Base-by-base conservation (phyloP, 2,888 invertebrate genomes). In the Macrophya annulata region DNA sequence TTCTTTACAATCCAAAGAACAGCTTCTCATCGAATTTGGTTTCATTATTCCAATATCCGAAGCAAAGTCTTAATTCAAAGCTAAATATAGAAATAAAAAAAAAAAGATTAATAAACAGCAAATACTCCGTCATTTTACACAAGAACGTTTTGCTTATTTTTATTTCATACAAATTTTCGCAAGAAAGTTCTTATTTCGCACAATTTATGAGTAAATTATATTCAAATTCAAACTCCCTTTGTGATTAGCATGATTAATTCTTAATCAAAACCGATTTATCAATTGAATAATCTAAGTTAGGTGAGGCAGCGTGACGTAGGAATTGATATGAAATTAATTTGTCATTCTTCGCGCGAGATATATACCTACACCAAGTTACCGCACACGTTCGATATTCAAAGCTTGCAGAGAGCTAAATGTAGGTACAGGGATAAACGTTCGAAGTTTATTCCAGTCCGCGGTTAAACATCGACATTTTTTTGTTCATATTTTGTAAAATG, bases 241-340 rank as follows among this genome's bases (percentile, higher is more conserved):
- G 12, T 31, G 55, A 12, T 4, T 77, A 51, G 10, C 4, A 77
- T 31, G 43, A 45, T 77, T 55, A 37, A 48, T 12, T 77, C 55
- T 15, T 31, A 31, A 68, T 68, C 68, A 10, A 17, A 12, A 45
- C 12, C 62, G 45, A 40, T 43, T 37, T 81, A 81, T 81, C 81
- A 40, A 43, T 55, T 77, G n/a, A 79, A 40, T 79, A 25, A 55
- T 79, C 55, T 37, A 12, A 59, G 79, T 37, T 37, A 37, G 25
- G 55, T 59, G n/a, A 31, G 40, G 37, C 31, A 8, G 62, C 62
- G 12, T 62, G 15, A 43, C 43, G 31, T 25, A 43, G 8, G 10
- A 21, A 15, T 12, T 51, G 81, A 81, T 81, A 81, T 62, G 12
- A 5, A 81, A 48, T 59, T 25, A 40, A 81, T 62, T 62, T 25